Base-by-base conservation (phyloP, 2,797 vertebrate genomes). In the Monodelphis domestica region DNA sequence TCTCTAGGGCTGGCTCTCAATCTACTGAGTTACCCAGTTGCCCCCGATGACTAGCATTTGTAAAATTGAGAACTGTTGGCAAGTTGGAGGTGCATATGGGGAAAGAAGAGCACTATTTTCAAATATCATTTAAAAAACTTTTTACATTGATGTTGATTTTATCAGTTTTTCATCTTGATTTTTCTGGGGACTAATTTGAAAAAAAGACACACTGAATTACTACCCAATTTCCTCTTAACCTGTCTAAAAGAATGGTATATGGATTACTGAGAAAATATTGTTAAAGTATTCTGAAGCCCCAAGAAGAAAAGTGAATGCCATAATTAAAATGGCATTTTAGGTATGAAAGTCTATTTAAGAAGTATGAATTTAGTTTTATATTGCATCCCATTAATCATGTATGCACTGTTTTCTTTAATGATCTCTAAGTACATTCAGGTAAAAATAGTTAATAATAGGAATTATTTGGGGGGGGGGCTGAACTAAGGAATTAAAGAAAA, bases 111-210 rank as follows among this genome's bases (percentile, higher is more conserved):
- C 26, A 4, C 26, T 33, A 78, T 33, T 63, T n/a, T 88, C 29
- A 91, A 53, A 91, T 55, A 91, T 55, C 21, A 54, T 50, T 88
- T 87, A 59, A 17, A 87, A 84, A 90, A 92, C 29, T 57, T 78
- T 78, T 96, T 28, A 53, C 29, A 38, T 26, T 93, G 14, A 52
- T 52, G 56, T 94, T 90, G 92, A 70, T 91, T 54, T 5, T 15
- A 55, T 54, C 17, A 78, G 7, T 26, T 78, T 45, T 38, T 45
- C 38, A 10, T 0, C 17, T 56, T 87, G 50, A 51, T 88, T 90
- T 78, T 93, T 92, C 90, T 89, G 54, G 51, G 93, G 87, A 90
- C 5, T 56, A 50, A 12, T n/a, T 89, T 89, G 78, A 88, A 91
- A 96, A n/a, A 93, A 87, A 59, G 56, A 53, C 54, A 70, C 5